A percentile compares a stretch with the other conserved stretches of the same genome.
Evolutionary conservation across 2,797 vertebrate species (phyloP).

Genomic region (Pseudotriccus pelzelni): DNA sequence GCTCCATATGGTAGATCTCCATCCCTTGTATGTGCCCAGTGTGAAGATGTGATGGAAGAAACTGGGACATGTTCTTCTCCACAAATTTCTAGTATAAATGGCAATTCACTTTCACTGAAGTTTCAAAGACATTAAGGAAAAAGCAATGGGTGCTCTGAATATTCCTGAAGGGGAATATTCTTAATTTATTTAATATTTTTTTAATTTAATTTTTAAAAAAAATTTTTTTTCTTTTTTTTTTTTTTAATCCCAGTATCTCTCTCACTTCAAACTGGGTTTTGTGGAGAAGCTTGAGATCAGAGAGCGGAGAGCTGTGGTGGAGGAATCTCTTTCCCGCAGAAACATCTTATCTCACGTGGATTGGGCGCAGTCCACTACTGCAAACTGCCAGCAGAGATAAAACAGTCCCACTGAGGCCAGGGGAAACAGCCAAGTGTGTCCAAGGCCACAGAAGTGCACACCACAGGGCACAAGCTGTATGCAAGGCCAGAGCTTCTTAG

Average conservation of each 20-base stretch:
- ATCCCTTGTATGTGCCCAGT: too few relatives aligned
- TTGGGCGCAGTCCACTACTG: background rate
- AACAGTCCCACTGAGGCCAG: background rate
- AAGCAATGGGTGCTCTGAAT: background rate
- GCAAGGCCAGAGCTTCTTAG: background rate
- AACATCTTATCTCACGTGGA: background rate
- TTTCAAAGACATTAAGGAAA: background rate
- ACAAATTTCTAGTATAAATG: background rate
- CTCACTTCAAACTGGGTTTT: background rate
- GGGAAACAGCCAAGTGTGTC: background rate
- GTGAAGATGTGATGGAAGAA: background rate
- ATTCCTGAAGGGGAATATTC: background rate
- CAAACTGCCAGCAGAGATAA: background rate
- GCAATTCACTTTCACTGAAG: background rate
- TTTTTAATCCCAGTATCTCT: accelerated
- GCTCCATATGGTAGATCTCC: background rate
- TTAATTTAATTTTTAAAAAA: too few relatives aligned
- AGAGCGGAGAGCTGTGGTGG: background rate
- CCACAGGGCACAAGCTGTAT: accelerated
- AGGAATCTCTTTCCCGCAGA: background rate
- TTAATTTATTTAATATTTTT: accelerated
- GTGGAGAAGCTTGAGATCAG: background rate
- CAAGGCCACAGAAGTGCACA: background rate
- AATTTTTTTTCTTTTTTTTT: too few relatives aligned
- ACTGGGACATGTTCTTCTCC: background rate